Evolutionary conservation across 2,888 invertebrate species (phyloP), one percentile per base, ranked within the genome.

Genomic region (Mesorhabditis sp.): DNA sequence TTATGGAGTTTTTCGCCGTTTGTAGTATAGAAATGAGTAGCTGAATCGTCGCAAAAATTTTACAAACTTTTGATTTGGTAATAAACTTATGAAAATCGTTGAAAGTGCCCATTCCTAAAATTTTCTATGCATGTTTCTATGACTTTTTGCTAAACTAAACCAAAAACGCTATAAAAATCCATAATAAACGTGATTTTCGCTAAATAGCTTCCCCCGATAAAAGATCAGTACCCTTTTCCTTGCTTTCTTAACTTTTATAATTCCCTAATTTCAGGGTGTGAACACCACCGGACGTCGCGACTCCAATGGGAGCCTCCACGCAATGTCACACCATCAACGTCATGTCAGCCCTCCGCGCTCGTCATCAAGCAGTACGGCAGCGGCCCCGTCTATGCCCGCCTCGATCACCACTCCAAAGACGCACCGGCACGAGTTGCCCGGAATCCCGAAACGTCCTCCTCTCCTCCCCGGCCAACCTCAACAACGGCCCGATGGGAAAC

Each of bases 401-500:
- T 28, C 28, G 28, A 28, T 28, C 28, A 50, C 58, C 7, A 50
- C 58, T 13, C 58, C 58, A n/a, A 50, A 50, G n/a, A 50, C 58
- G 58, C 58, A 50, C n/a, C 7, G 58, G n/a, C 58, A 10, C 58
- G 58, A 50, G 58, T 10, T 50, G n/a, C 58, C n/a, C 10, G 7
- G 58, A 50, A 50, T 50, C 58, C n/a, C 58, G 10, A 50, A 50
- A n/a, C 58, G 58, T 50, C 58, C 58, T 10, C 10, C 58, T 13
- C 7, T 50, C 10, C n/a, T 50, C 7, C 58, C 58, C 58, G 58
- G 58, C 10, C 58, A 50, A 2, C 28, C 28, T 28, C 7, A 10
- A n/a, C 58, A n/a, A 50, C 10, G 58, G n/a, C 58, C 58, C 58
- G 58, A 50, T n/a, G 58, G 58, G 58, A 50, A 50, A 50, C 7